These are phyloP conservation scores for Diceros bicornis DNA, from an alignment of 2,797 vertebrate species.

Conservation along the genomic window DNA sequence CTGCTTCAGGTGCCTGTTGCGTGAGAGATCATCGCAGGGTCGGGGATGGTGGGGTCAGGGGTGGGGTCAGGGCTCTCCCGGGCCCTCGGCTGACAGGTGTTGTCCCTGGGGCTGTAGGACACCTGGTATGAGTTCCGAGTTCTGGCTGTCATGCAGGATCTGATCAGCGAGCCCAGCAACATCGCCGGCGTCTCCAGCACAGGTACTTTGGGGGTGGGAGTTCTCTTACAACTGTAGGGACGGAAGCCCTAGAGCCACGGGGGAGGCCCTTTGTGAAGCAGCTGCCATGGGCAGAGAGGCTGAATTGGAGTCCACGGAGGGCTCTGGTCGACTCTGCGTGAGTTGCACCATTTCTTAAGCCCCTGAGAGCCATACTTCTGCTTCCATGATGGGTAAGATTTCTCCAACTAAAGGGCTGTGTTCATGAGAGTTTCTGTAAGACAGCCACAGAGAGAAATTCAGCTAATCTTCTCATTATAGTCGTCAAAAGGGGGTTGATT, in stretches of 20 bases:
- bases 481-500: not conserved
- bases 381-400: not conserved
- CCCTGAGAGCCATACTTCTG: not conserved
- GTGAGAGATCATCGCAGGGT: not conserved
- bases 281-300: not conserved
- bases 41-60: not conserved
- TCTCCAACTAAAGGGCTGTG: not conserved
- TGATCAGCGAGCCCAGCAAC: conserved; percentile 99
- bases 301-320: not conserved
- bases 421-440: not conserved
- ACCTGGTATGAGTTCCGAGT: conserved; percentile 99
- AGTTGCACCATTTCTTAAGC: not conserved
- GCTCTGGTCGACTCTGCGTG: not conserved
- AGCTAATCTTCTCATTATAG: not conserved
- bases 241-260: not conserved
- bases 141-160: conserved; percentile 99
- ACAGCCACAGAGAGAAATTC: not conserved
- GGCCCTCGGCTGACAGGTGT: not conserved
- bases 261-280: not conserved
- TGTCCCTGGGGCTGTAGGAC: conserved; percentile 91
- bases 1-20: not conserved
- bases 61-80: not conserved
- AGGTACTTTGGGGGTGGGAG: conserved; percentile 90
- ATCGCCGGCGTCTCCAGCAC: conserved; percentile 99
- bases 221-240: not conserved